Percentiles rank a stretch among this genome's conserved stretches.
phyloP scores from a whole-genome alignment of 2,797 vertebrate genomes.

The Enteromius afrohamiltoni region DNA sequence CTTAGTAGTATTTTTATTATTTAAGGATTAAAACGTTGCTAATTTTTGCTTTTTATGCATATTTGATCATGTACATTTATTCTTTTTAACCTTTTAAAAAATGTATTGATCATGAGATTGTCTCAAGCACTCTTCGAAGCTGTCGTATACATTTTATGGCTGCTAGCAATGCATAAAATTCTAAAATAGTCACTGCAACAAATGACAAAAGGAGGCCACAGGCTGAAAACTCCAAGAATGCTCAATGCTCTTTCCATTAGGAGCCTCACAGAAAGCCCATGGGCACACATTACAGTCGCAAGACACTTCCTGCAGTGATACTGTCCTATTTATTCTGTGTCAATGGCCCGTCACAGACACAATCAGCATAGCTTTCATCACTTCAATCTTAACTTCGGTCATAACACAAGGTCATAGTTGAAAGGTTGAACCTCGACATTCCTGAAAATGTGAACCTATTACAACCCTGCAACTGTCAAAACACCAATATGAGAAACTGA shows the following conservation, averaged over 20 bases:
- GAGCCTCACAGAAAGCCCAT: constrained; percentile 21
- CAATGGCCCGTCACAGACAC: constrained; percentile 40
- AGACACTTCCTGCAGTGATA: constrained; percentile 18
- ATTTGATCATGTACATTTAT: background rate
- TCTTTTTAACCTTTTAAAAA: background rate
- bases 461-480: constrained; percentile 34
- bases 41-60: background rate
- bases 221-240: background rate
- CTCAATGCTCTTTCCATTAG: constrained; percentile 8
- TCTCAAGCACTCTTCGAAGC: background rate
- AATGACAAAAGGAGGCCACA: constrained; percentile 27
- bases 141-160: background rate
- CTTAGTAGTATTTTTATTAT: background rate
- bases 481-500: constrained; percentile 16
- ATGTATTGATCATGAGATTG: background rate
- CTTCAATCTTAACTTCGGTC: constrained; percentile 1
- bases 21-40: background rate
- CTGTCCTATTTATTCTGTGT: constrained; percentile 36
- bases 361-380: constrained; percentile 23
- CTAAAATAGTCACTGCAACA: constrained; percentile 11
- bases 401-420: constrained; percentile 39
- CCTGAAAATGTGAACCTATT: background rate
- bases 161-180: background rate
- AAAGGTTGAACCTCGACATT: constrained; percentile 35
- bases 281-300: constrained; percentile 20